Evolutionary conservation across 2,888 invertebrate genomes (phyloP).

Genomic region (Drosophila falleni): DNA sequence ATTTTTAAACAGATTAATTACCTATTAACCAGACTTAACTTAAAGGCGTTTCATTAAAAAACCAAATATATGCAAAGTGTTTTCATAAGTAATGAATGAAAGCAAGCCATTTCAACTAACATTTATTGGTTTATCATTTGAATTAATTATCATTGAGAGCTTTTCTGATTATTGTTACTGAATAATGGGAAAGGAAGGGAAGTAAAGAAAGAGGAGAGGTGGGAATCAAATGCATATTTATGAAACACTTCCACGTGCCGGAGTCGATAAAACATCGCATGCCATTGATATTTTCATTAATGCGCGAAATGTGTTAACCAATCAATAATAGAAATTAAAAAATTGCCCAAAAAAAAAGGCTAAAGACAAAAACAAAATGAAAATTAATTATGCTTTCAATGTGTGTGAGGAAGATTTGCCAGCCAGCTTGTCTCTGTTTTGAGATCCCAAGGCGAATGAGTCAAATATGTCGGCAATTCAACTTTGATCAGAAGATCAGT

Average conservation of each 20-base stretch:
- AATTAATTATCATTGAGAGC: constrained; percentile 27
- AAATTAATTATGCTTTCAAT: constrained; percentile 67
- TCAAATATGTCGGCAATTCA: constrained; percentile 59
- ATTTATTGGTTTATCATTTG: constrained; percentile 20
- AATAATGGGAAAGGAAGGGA: background rate
- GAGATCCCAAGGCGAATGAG: constrained; percentile 31
- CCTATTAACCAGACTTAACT: constrained; percentile 21
- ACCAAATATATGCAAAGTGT: constrained; percentile 41
- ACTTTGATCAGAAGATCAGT: constrained; percentile 58
- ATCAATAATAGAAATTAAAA: constrained; percentile 69
- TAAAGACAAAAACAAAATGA: constrained; percentile 44
- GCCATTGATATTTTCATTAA: constrained; percentile 40
- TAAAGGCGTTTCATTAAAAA: constrained; percentile 18
- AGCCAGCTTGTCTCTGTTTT: constrained; percentile 65
- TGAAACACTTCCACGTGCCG: constrained; percentile 70
- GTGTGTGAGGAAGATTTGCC: constrained; percentile 50
- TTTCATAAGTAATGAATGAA: constrained; percentile 38
- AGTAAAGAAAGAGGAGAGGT: background rate
- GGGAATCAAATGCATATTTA: constrained; percentile 66
- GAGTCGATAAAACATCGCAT: constrained; percentile 40
- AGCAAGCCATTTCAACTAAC: constrained; percentile 32
- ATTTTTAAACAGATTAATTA: constrained; percentile 33
- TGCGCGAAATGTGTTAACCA: constrained; percentile 70
- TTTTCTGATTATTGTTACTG: constrained; percentile 15
- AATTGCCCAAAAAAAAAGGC: constrained; percentile 9